These are phyloP conservation scores for Drosophila robusta DNA, from an alignment of 2,888 invertebrate genomes.

Conservation along the genomic window DNA sequence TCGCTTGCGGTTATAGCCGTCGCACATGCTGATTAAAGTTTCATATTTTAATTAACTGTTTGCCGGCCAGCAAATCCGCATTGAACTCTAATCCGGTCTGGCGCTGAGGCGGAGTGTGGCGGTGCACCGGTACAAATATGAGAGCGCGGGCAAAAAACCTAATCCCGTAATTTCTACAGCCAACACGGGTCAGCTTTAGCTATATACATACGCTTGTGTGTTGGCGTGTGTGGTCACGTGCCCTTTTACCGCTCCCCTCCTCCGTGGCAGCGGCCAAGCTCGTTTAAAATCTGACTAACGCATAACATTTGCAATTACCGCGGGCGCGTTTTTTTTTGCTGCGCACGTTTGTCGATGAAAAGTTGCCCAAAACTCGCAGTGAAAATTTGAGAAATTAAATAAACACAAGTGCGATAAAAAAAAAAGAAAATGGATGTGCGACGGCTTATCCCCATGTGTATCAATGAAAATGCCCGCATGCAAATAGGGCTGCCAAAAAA, in stretches of 20 bases:
- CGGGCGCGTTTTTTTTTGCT: slow-evolving; percentile 65
- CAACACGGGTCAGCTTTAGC: slow-evolving; percentile 56
- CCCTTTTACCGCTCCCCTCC: slow-evolving; percentile 1
- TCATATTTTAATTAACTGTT: slow-evolving; percentile 73
- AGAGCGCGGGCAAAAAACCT: slow-evolving; percentile 65
- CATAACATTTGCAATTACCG: slow-evolving; percentile 75
- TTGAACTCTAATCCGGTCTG: slow-evolving; percentile 70
- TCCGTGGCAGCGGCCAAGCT: slow-evolving; percentile 16
- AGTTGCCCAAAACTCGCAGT: slow-evolving; percentile 63
- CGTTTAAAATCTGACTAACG: slow-evolving; percentile 79
- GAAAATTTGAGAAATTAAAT: slow-evolving; percentile 79
- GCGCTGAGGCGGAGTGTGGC: background rate
- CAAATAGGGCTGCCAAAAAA: slow-evolving; percentile 39
- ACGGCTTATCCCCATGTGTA: slow-evolving; percentile 32
- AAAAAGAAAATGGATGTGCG: no score
- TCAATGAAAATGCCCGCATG: slow-evolving; percentile 61
- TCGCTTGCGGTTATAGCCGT: slow-evolving; percentile 12
- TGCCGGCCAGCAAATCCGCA: slow-evolving; percentile 32
- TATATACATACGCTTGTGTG: slow-evolving; percentile 7
- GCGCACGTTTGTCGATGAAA: slow-evolving; percentile 18
- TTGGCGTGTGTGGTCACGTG: slow-evolving; percentile 21
- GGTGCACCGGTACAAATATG: slow-evolving; percentile 2
- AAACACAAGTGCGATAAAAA: slow-evolving; percentile 64
- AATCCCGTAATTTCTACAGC: slow-evolving; percentile 80
- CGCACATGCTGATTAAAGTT: slow-evolving; percentile 62